These are phyloP conservation scores for Ellobius talpinus DNA, from an alignment of 2,113 vertebrate species.

Conservation along the genomic window DNA sequence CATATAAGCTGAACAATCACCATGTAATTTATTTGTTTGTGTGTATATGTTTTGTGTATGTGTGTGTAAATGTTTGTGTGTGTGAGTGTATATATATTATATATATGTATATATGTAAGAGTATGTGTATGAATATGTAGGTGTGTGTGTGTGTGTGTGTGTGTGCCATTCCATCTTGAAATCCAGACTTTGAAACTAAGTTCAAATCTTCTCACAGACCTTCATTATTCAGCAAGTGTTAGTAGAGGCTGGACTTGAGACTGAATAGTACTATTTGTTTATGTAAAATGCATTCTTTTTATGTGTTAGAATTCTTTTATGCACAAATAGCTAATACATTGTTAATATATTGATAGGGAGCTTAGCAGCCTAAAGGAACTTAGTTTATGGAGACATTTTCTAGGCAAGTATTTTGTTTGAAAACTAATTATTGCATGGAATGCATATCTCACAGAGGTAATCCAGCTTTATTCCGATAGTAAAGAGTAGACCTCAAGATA, in stretches of 20 bases:
- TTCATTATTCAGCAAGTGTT: slow-evolving; percentile 25
- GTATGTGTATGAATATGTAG: neutral
- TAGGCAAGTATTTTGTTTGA: slow-evolving; percentile 50
- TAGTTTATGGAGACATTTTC: slow-evolving; percentile 63
- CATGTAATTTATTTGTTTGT: slow-evolving; percentile 40
- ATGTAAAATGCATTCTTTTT: slow-evolving; percentile 72
- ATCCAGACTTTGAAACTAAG: slow-evolving; percentile 74
- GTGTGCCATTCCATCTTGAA: slow-evolving; percentile 64
- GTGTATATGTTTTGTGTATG: neutral
- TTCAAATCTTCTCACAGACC: slow-evolving; percentile 72
- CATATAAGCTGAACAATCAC: slow-evolving; percentile 55
- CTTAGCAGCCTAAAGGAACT: slow-evolving; percentile 42
- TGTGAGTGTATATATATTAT: neutral
- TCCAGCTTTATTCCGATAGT: neutral
- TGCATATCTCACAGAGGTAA: slow-evolving; percentile 2
- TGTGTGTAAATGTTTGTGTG: neutral
- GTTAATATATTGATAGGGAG: slow-evolving; percentile 51
- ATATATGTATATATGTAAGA: neutral
- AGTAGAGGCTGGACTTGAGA: slow-evolving; percentile 69
- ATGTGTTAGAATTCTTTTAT: slow-evolving; percentile 71
- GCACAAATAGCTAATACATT: slow-evolving; percentile 56
- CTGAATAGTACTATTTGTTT: slow-evolving; percentile 74
- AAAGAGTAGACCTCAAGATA: slow-evolving; percentile 35
- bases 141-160: neutral
- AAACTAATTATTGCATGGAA: slow-evolving; percentile 21